Conservation (phyloP, 2,113 vertebrate genomes). For the Spheniscus mendiculus region DNA sequence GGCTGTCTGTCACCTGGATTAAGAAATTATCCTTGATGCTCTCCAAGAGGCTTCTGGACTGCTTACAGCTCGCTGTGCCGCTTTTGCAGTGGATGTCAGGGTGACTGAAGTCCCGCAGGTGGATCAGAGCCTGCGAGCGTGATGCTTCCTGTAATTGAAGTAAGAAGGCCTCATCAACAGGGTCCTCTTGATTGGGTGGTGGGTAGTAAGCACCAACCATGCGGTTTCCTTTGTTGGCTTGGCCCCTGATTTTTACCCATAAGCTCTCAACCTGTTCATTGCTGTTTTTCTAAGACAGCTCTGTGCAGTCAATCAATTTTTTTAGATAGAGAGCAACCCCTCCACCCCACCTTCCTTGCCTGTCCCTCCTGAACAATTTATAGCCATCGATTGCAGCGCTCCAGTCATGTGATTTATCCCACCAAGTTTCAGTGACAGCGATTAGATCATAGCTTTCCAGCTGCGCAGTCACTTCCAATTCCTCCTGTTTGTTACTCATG, state of each 20-base stretch:
- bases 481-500: background rate
- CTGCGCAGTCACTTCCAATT: background rate
- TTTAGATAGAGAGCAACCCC: accelerated
- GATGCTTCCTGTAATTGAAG: background rate
- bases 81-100: background rate
- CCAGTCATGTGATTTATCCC: background rate
- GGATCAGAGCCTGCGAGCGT: accelerated
- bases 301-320: too few species aligned
- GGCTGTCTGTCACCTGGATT: background rate
- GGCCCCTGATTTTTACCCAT: background rate
- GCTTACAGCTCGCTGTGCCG: background rate
- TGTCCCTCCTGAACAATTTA: background rate
- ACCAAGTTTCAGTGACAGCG: background rate
- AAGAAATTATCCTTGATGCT: background rate
- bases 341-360: background rate
- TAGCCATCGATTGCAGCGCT: accelerated
- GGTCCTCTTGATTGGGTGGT: accelerated
- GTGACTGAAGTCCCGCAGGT: background rate
- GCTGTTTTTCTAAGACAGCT: background rate
- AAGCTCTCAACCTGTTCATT: background rate
- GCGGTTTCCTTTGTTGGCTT: background rate
- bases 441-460: background rate
- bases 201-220: background rate
- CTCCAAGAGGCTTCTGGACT: background rate
- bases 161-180: background rate